These are phyloP conservation scores for Oryzaephilus surinamensis DNA, from an alignment of 1,140 invertebrate species.

Conservation along the genomic window DNA sequence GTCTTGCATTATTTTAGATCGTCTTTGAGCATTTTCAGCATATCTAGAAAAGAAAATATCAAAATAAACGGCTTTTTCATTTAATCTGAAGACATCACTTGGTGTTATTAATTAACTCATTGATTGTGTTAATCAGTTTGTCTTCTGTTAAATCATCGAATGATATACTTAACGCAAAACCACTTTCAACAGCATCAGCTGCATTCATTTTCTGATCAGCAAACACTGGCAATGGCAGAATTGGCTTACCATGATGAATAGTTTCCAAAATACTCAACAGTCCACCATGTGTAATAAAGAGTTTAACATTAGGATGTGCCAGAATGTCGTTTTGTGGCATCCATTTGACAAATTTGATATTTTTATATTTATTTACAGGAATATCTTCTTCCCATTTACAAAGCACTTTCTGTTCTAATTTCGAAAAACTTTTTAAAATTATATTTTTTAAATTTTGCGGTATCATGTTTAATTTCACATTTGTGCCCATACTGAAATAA, in stretches of 20 bases:
- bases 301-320: slow-evolving; percentile 55
- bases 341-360: slow-evolving; percentile 56
- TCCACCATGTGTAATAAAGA: slow-evolving; percentile 64
- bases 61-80: too few relatives aligned
- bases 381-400: slow-evolving; percentile 46
- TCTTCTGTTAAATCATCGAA: slow-evolving; percentile 23
- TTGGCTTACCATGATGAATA: slow-evolving; percentile 55
- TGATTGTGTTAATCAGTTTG: slow-evolving; percentile 2
- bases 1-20: slow-evolving; percentile 5
- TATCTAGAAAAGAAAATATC: slow-evolving; percentile 6
- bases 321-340: slow-evolving; percentile 59
- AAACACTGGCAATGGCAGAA: slow-evolving; percentile 58
- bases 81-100: background rate
- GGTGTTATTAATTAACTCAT: slow-evolving; percentile 1
- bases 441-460: slow-evolving; percentile 18
- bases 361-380: slow-evolving; percentile 43
- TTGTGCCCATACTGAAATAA: slow-evolving; percentile 51
- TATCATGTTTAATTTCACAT: slow-evolving; percentile 42
- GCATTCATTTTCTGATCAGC: slow-evolving; percentile 51
- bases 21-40: slow-evolving; percentile 2
- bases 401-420: slow-evolving; percentile 29
- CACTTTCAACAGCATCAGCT: slow-evolving; percentile 36
- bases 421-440: slow-evolving; percentile 1
- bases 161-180: slow-evolving; percentile 36
- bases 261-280: slow-evolving; percentile 58